Evolutionary conservation across 2,888 invertebrate genomes (phyloP).

Genomic region (Aquatica leii): DNA sequence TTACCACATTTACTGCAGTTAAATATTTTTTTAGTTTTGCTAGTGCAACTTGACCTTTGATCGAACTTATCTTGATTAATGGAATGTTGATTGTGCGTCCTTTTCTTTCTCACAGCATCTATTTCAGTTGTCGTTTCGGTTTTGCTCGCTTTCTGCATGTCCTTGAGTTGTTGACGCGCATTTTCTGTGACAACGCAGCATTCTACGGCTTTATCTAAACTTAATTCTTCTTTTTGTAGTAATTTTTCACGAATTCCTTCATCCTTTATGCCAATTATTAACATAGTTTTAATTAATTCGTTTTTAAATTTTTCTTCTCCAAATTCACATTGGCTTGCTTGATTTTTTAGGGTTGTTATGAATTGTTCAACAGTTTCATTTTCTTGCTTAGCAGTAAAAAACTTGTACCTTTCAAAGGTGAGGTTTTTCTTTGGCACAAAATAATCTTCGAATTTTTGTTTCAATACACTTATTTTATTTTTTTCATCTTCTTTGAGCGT

Average conservation of each 20-base stretch:
- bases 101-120: background rate
- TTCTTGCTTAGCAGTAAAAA: slow-evolving; percentile 38
- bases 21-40: background rate
- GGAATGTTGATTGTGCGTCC: background rate
- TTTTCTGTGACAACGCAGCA: slow-evolving; percentile 29
- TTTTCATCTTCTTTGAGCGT: slow-evolving; percentile 33
- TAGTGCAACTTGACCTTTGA: background rate
- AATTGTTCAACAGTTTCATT: slow-evolving; percentile 41
- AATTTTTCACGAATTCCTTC: slow-evolving; percentile 34
- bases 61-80: background rate
- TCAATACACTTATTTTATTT: slow-evolving; percentile 28
- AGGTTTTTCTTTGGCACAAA: slow-evolving; percentile 42
- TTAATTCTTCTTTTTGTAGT: slow-evolving; percentile 36
- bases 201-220: slow-evolving; percentile 38
- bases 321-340: slow-evolving; percentile 40
- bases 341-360: slow-evolving; percentile 39
- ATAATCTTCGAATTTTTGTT: slow-evolving; percentile 41
- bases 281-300: slow-evolving; percentile 37
- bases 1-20: slow-evolving; percentile 27
- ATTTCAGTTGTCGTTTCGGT: background rate
- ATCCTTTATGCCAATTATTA: slow-evolving; percentile 40
- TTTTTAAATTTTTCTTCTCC: slow-evolving; percentile 32
- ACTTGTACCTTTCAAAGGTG: too few species aligned
- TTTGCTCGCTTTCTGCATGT: background rate
- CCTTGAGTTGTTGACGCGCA: background rate